These are phyloP conservation scores for Diabrotica virgifera DNA, from an alignment of 1,140 invertebrate species.

Conservation along the genomic window DNA sequence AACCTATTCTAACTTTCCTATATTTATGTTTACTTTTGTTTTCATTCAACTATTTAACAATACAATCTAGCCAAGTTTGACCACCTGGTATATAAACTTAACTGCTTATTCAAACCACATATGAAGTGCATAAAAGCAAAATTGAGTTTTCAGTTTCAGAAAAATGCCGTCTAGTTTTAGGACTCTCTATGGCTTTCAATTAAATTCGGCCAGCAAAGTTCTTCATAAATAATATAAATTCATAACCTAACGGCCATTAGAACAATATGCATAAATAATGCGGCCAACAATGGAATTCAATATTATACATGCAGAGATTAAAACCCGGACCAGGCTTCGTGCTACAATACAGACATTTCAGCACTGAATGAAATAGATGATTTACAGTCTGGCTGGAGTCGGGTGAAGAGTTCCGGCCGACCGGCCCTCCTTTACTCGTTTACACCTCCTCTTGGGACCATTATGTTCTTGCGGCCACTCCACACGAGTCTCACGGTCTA, in stretches of 20 bases:
- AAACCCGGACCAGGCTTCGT: neutral
- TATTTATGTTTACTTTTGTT: too few relatives aligned
- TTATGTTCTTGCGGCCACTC: constrained; percentile 1
- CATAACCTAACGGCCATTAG: neutral
- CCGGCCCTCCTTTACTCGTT: constrained; percentile 1
- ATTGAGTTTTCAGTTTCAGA: too few relatives aligned
- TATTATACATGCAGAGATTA: constrained; percentile 1
- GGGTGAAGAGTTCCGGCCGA: neutral
- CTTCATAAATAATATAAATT: constrained; percentile 1
- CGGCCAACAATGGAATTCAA: neutral
- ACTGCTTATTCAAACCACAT: too few relatives aligned
- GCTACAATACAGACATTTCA: constrained; percentile 2
- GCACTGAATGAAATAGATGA: neutral
- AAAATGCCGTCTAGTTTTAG: too few relatives aligned
- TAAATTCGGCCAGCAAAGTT: neutral
- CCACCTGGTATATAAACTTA: too few relatives aligned
- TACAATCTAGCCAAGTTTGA: too few relatives aligned
- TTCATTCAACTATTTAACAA: too few relatives aligned
- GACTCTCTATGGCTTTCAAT: neutral
- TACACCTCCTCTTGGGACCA: neutral
- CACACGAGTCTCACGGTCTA: constrained; percentile 11
- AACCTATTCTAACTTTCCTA: too few relatives aligned
- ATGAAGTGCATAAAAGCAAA: too few relatives aligned
- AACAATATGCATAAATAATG: constrained; percentile 3
- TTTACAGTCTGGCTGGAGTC: neutral